A percentile compares a stretch with the other conserved stretches of the same genome.
Evolutionary conservation across 2,888 invertebrate genomes (phyloP).

Genomic region (Nemoura dubitans): DNA sequence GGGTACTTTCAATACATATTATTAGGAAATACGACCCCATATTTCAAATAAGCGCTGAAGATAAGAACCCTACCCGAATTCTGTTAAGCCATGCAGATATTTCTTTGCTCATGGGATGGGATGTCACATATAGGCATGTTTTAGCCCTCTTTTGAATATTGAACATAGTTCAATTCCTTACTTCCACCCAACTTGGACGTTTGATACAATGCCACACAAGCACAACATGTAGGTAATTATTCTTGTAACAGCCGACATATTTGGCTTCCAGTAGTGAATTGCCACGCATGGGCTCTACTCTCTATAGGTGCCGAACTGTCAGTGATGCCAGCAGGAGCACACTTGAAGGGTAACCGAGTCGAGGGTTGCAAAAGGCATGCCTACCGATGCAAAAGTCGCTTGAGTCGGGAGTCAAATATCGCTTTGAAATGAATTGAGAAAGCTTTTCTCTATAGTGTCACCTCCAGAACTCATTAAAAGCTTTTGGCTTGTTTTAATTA

Average conservation of each 20-base stretch:
- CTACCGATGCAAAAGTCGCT: background rate
- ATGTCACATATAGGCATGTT: too few relatives aligned
- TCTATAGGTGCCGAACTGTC: too few relatives aligned
- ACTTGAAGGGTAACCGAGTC: background rate
- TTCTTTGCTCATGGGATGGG: too few relatives aligned
- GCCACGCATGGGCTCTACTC: too few relatives aligned
- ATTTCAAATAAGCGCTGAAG: background rate
- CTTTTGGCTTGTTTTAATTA: conserved; percentile 4
- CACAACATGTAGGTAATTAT: too few relatives aligned
- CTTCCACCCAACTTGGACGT: too few relatives aligned
- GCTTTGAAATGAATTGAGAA: conserved; percentile 7
- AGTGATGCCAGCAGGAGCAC: too few relatives aligned
- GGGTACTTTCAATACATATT: background rate
- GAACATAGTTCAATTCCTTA: too few relatives aligned
- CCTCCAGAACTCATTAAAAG: conserved; percentile 12
- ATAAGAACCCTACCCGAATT: background rate
- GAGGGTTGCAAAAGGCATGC: background rate
- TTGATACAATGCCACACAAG: too few relatives aligned
- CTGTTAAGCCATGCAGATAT: background rate
- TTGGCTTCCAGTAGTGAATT: too few relatives aligned
- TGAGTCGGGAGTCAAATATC: background rate
- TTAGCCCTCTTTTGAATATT: too few relatives aligned
- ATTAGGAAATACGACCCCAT: conserved; percentile 4
- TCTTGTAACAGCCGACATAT: too few relatives aligned
- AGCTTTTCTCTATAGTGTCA: background rate